Percentiles rank a stretch among this genome's conserved stretches.
phyloP scores from a whole-genome alignment of 2,113 vertebrate genomes.

The Zapus hudsonius region DNA sequence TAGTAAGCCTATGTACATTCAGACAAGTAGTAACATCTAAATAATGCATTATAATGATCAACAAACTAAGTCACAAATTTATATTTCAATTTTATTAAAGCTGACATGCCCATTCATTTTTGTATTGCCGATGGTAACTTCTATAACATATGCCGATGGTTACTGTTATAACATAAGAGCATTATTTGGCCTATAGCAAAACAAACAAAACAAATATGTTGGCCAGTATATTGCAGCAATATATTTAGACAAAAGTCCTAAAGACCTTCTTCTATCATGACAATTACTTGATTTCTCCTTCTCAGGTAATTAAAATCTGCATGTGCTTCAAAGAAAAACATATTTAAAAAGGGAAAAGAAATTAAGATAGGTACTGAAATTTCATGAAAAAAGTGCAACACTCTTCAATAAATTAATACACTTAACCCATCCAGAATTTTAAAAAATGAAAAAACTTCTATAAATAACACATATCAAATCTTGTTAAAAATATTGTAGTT shows the following conservation, averaged over 20 bases:
- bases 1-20: too few relatives aligned
- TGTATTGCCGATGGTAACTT: not conserved
- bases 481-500: not conserved
- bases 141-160: not conserved
- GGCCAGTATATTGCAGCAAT: not conserved
- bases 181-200: not conserved
- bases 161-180: not conserved
- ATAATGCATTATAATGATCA: not conserved
- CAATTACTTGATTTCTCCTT: conserved; percentile 30
- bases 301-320: conserved; percentile 32
- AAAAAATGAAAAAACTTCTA: conserved; percentile 5
- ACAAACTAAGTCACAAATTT: not conserved
- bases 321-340: conserved; percentile 19
- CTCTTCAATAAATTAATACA: not conserved
- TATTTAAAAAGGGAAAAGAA: not conserved
- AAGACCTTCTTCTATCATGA: not conserved
- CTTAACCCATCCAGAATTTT: not conserved
- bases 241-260: not conserved
- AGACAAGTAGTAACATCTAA: not conserved
- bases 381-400: conserved; percentile 37
- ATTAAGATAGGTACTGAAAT: not conserved
- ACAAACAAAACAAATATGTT: not conserved
- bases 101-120: not conserved
- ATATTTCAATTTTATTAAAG: not conserved
- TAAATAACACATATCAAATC: conserved; percentile 11